Evolutionary conservation across 2,888 invertebrate genomes (phyloP).

Genomic region (Scaptomyza parva): DNA sequence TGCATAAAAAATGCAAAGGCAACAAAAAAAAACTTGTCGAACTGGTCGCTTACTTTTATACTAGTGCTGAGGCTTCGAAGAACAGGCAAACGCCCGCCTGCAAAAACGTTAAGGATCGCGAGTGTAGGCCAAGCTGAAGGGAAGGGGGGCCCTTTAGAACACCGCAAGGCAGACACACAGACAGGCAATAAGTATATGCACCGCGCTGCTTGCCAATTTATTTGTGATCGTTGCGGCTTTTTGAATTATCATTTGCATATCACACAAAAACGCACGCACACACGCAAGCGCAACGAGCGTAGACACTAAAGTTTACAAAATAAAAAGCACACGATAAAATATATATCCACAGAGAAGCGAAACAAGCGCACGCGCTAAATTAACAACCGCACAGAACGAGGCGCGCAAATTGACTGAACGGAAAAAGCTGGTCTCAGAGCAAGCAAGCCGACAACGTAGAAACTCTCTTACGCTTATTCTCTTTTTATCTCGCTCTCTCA

Average conservation of each 20-base stretch:
- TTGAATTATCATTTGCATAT: conserved; percentile 72
- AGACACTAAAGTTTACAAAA: conserved; percentile 42
- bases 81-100: conserved; percentile 34
- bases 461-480: conserved; percentile 11
- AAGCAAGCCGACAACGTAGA: conserved; percentile 2
- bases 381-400: conserved; percentile 50
- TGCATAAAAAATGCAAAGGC: conserved; percentile 74
- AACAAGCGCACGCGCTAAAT: neutral
- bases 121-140: conserved; percentile 41
- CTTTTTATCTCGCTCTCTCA: conserved; percentile 5
- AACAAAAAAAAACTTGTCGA: conserved; percentile 81
- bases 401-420: conserved; percentile 59
- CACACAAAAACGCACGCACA: conserved; percentile 48
- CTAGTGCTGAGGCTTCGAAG: conserved; percentile 11
- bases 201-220: conserved; percentile 58
- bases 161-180: conserved; percentile 19
- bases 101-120: conserved; percentile 45
- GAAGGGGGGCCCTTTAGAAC: conserved; percentile 16
- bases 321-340: conserved; percentile 50
- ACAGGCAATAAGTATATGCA: conserved; percentile 47
- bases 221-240: conserved; percentile 58
- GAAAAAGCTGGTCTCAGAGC: conserved; percentile 54
- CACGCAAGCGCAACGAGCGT: conserved; percentile 31
- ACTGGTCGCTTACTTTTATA: conserved; percentile 74
- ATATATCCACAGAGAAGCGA: conserved; percentile 28